These are phyloP conservation scores for Penaeus monodon DNA, from an alignment of 2,888 invertebrate genomes.

Conservation along the genomic window DNA sequence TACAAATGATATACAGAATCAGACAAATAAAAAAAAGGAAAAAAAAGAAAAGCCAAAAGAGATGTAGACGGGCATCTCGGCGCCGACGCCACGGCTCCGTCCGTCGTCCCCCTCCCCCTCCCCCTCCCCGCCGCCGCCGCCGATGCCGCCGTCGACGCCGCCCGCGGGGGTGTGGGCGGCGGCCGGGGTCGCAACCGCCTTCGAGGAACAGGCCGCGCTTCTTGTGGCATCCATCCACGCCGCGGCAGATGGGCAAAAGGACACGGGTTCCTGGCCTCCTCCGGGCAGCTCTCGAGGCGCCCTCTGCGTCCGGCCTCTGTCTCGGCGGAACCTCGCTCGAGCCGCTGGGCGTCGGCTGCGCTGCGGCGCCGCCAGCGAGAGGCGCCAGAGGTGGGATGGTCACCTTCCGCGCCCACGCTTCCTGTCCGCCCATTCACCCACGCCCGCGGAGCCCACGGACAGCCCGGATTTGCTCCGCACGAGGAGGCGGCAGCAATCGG, in stretches of 20 bases:
- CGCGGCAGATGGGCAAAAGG: no score
- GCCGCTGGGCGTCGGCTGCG: no score
- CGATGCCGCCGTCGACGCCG: not conserved
- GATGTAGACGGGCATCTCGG: slow-evolving; percentile 28
- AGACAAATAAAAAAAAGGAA: slow-evolving; percentile 51
- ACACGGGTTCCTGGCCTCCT: no score
- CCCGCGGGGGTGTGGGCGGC: not conserved
- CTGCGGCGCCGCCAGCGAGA: no score
- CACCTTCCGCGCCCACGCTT: no score
- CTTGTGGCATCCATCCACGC: no score
- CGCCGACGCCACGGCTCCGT: not conserved
- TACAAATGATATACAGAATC: slow-evolving; percentile 60
- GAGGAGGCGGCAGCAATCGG: not conserved
- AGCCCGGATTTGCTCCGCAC: not conserved
- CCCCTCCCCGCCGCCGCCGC: slow-evolving; percentile 20
- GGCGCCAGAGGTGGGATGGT: no score
- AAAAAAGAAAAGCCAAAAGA: slow-evolving; percentile 22
- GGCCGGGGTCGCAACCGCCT: not conserved
- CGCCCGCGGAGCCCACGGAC: no score
- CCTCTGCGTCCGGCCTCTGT: no score
- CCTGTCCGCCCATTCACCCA: no score
- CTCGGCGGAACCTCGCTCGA: no score
- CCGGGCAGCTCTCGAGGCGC: no score
- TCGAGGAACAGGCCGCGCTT: not conserved
- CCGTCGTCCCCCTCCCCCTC: slow-evolving; percentile 31